Conservation (phyloP, 2,113 vertebrate species). For the Paralichthys olivaceus region DNA sequence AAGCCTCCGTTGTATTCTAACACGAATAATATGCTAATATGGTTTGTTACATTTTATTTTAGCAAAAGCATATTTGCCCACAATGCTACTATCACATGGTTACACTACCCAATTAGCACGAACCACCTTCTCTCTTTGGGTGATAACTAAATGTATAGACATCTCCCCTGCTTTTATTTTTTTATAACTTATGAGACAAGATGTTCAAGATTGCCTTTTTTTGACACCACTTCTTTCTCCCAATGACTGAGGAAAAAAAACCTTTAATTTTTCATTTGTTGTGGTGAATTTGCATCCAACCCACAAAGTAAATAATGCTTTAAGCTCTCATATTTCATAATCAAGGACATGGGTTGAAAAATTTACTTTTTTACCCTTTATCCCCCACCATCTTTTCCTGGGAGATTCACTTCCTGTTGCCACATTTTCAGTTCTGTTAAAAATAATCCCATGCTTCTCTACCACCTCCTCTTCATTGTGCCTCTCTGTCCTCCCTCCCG, state of each 20-base stretch:
- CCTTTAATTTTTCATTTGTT: background rate
- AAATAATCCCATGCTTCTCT: background rate
- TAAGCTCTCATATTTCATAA: no score
- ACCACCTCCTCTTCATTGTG: background rate
- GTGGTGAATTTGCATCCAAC: conserved; percentile 22
- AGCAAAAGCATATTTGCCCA: background rate
- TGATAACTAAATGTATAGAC: background rate
- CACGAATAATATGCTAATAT: background rate
- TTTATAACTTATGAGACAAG: background rate
- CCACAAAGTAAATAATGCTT: conserved; percentile 8
- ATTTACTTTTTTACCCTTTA: background rate
- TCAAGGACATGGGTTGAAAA: conserved; percentile 1
- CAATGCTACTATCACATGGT: conserved; percentile 11
- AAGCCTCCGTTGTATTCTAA: conserved; percentile 18
- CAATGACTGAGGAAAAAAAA: background rate
- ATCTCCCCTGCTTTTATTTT: conserved; percentile 22
- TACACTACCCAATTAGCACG: no score
- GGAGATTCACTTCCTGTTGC: background rate
- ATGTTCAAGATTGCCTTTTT: conserved; percentile 19
- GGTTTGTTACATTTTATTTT: conserved; percentile 25
- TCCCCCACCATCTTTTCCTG: background rate
- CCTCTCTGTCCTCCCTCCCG: background rate
- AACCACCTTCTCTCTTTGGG: conserved; percentile 8
- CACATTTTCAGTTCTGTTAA: background rate
- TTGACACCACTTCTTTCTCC: background rate